A percentile compares a stretch with the other conserved stretches of the same genome.
Conservation (phyloP, 2,797 vertebrate genomes). For the Micrastur ruficollis region DNA sequence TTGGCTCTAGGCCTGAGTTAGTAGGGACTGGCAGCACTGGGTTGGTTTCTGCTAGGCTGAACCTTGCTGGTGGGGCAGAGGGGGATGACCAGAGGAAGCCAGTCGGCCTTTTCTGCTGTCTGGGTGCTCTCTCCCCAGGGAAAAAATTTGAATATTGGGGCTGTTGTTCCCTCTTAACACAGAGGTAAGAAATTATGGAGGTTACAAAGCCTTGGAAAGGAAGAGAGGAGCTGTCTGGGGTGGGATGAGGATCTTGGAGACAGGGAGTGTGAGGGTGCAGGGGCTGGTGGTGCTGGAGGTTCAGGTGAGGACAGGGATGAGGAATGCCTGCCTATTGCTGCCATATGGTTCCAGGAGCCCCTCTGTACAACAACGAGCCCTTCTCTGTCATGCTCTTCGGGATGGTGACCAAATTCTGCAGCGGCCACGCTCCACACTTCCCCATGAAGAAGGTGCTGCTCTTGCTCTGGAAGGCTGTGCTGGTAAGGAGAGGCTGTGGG, state of each 20-base stretch:
- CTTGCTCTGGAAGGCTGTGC: constrained; percentile 93
- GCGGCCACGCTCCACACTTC: constrained; percentile 95
- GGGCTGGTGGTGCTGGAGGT: not conserved
- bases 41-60: not conserved
- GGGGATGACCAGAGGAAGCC: not conserved
- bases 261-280: not conserved
- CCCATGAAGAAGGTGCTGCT: constrained; percentile 98
- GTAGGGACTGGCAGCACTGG: not conserved
- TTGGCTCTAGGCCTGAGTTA: not conserved
- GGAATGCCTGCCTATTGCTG: not conserved
- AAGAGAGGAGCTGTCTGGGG: not conserved
- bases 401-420: constrained; percentile 99
- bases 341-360: constrained; percentile 79
- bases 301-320: not conserved
- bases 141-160: rapidly evolving
- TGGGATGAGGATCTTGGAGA: not conserved
- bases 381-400: constrained; percentile 97
- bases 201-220: not conserved
- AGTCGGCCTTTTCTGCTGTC: not conserved
- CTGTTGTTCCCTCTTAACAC: not conserved
- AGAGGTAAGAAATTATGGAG: not conserved
- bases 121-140: not conserved
- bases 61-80: not conserved
- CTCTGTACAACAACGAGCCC: constrained; percentile 92
- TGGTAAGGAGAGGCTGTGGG: constrained; percentile 76